Percentiles rank a stretch among this genome's conserved stretches.
Evolutionary conservation across 2,113 vertebrate species (phyloP).

Genomic region (Beaufortia kweichowensis): DNA sequence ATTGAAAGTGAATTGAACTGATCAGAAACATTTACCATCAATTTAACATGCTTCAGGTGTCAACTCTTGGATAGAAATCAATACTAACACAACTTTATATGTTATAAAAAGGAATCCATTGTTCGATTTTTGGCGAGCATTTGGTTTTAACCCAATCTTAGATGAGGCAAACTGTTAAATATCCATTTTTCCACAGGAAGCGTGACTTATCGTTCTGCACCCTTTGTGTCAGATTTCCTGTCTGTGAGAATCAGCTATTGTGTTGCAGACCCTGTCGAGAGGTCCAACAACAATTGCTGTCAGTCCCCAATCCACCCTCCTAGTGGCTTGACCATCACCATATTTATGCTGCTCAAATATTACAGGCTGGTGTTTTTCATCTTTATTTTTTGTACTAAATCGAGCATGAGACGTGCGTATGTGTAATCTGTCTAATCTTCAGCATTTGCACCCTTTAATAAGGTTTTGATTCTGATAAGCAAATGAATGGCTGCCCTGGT

Average conservation of each 20-base stretch:
- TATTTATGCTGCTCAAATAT: background rate
- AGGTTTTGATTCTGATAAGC: background rate
- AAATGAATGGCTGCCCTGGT: background rate
- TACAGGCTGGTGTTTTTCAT: too few relatives aligned
- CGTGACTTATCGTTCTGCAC: conserved; percentile 25
- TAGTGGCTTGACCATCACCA: background rate
- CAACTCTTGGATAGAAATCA: background rate
- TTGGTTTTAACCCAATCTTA: conserved; percentile 7
- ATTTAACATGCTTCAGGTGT: too few relatives aligned
- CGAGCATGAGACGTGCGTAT: background rate
- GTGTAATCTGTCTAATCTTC: background rate
- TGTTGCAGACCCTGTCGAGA: conserved; percentile 5
- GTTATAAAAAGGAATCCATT: conserved; percentile 64
- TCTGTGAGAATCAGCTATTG: conserved; percentile 32
- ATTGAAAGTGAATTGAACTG: background rate
- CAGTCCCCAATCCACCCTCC: background rate
- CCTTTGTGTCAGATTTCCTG: conserved; percentile 34
- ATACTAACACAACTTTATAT: conserved; percentile 56
- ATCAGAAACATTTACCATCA: background rate
- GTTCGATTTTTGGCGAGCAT: conserved; percentile 57
- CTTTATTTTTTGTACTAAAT: background rate
- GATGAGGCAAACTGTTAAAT: background rate
- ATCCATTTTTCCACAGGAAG: conserved; percentile 37
- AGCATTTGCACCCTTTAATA: conserved; percentile 4
- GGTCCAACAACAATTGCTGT: conserved; percentile 10